Percentiles rank a stretch among this genome's conserved stretches.
phyloP scores from a whole-genome alignment of 2,113 vertebrate species.

The Phylloscopus trochilus region DNA sequence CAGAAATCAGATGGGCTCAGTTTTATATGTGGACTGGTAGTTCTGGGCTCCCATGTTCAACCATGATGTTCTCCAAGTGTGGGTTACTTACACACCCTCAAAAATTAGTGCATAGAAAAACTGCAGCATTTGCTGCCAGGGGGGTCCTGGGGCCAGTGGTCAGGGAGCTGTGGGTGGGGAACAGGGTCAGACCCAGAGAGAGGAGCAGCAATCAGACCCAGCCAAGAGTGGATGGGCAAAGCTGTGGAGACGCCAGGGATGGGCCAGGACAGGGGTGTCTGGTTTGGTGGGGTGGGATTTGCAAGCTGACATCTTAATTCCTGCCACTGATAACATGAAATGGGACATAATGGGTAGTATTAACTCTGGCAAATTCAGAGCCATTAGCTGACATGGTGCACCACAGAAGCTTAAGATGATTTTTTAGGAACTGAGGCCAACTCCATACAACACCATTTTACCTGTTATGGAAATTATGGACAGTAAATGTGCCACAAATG shows the following conservation, averaged over 20 bases:
- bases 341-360: too few species aligned
- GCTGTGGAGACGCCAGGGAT: background rate
- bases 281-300: background rate
- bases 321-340: background rate
- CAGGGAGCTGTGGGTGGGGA: background rate
- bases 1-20: background rate
- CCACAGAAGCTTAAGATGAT: background rate
- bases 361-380: background rate
- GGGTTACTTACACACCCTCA: background rate
- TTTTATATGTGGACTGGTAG: background rate
- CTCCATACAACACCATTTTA: background rate
- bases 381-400: rapidly evolving
- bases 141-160: background rate
- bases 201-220: background rate
- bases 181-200: background rate
- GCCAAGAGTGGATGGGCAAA: background rate
- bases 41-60: background rate
- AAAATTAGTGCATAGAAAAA: background rate
- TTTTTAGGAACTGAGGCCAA: background rate
- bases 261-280: background rate
- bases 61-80: background rate
- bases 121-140: background rate
- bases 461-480: background rate
- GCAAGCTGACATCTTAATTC: background rate
- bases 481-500: background rate